Base-by-base conservation (phyloP, 2,797 vertebrate species). In the Apogon talboti region DNA sequence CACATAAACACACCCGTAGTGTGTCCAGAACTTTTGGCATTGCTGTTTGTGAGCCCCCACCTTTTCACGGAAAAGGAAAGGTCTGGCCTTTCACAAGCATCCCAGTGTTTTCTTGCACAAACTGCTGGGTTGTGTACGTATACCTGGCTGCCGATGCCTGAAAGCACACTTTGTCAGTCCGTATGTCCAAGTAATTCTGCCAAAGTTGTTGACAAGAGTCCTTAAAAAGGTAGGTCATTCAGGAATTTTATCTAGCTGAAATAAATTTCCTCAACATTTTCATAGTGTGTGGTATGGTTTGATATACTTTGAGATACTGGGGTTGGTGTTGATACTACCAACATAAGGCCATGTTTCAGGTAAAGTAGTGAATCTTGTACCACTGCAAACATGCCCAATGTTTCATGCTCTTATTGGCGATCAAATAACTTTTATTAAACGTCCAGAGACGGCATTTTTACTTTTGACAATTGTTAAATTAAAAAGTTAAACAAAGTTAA, bases 161-260 rank as follows among this genome's bases (percentile, higher is more conserved):
- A 92, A 92, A 87, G 89, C 76, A 21, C 74, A 84, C 89, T 89
- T 86, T 91, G 91, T 92, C 76, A 66, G 64, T 71, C 50, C 19
- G 58, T 35, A 57, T 71, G 66, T 84, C 70, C 47, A 51, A 74
- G 74, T 75, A 76, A 66, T 71, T 87, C 75, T 71, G 74, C 72
- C 72, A 30, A 66, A 75, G 75, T 85, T 90, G 86, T 90, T 90
- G 86, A 90, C 80, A 51, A 62, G 71, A 56, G 71, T 64, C 58
- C 77, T 78, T 45, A 64, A 76, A 68, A 76, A 79, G 18, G 50
- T 16, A 42, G 67, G 62, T 69, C 40, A 54, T 51, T 48, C 43
- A 50, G 55, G 56, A 74, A 33, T 72, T 78, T 76, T 57, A 87
- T 89, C 68, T 41, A 6, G 3, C 49, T 57, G 45, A 50, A 76